Evolutionary conservation across 2,113 vertebrate genomes (phyloP).

Genomic region (Halichoeres trimaculatus): DNA sequence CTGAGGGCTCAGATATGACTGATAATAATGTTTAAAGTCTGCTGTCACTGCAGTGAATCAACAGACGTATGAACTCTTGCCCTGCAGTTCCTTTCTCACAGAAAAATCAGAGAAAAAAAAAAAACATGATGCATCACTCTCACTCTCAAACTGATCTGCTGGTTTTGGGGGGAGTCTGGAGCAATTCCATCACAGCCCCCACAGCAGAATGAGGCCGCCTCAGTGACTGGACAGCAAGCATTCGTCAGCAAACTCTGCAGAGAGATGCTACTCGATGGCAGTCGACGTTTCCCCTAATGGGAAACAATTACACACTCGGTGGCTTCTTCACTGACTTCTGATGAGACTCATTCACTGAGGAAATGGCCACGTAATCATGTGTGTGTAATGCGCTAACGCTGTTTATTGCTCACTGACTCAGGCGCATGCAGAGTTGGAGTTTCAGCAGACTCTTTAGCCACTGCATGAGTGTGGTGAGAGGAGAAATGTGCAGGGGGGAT

Average conservation of each 20-base stretch:
- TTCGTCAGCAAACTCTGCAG: conserved; percentile 77
- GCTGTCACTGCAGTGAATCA: conserved; percentile 44
- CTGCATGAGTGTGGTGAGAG: conserved; percentile 37
- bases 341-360: conserved; percentile 80
- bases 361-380: conserved; percentile 83
- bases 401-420: conserved; percentile 82
- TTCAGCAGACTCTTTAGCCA: conserved; percentile 55
- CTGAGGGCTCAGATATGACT: conserved; percentile 34
- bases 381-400: conserved; percentile 82
- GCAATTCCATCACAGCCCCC: conserved; percentile 62
- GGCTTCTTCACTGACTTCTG: conserved; percentile 82
- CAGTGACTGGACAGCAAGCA: conserved; percentile 64
- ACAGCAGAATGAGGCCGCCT: conserved; percentile 47
- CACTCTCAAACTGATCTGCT: conserved; percentile 40
- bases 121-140: conserved; percentile 34
- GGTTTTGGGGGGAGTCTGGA: conserved; percentile 46
- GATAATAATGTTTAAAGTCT: conserved; percentile 41
- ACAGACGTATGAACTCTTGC: conserved; percentile 48
- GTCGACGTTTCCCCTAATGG: conserved; percentile 76
- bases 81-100: conserved; percentile 22
- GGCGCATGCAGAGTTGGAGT: conserved; percentile 42
- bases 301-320: conserved; percentile 85
- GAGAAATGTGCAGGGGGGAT: conserved; percentile 18
- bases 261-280: conserved; percentile 66
- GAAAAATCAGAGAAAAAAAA: not conserved